Percentiles rank a stretch among this genome's conserved stretches.
Conservation (phyloP, 2,113 vertebrate genomes). For the Argyrosomus japonicus region DNA sequence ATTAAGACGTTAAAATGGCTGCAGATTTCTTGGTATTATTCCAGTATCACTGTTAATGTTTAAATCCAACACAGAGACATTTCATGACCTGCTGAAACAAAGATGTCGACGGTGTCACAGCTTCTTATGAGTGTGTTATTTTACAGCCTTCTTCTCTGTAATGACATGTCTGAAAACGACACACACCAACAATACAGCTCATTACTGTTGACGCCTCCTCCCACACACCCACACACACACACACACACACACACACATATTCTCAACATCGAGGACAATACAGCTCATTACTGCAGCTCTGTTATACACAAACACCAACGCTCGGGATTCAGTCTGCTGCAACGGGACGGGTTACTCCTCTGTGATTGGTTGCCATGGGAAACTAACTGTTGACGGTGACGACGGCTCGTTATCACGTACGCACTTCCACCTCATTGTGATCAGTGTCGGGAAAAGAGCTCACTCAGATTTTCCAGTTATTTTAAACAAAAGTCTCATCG, state of each 20-base stretch:
- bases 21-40: too few species aligned
- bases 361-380: constrained; percentile 33
- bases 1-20: too few species aligned
- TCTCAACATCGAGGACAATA: constrained; percentile 14
- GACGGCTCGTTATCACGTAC: neutral
- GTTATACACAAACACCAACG: neutral
- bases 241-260: too few species aligned
- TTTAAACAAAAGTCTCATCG: neutral
- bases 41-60: too few species aligned
- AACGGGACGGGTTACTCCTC: neutral
- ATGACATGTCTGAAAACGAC: too few species aligned
- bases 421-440: constrained; percentile 2
- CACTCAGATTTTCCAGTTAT: constrained; percentile 10
- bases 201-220: neutral
- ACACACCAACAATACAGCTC: constrained; percentile 50
- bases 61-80: too few species aligned
- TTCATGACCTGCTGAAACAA: neutral
- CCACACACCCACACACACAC: constrained; percentile 14
- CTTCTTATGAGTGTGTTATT: neutral
- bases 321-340: neutral
- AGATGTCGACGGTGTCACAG: neutral
- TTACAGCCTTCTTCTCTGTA: constrained; percentile 13
- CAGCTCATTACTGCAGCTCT: constrained; percentile 24
- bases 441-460: constrained; percentile 6
- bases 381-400: neutral